Conservation (phyloP, 2,797 vertebrate genomes). For the Pteropus rufus region DNA sequence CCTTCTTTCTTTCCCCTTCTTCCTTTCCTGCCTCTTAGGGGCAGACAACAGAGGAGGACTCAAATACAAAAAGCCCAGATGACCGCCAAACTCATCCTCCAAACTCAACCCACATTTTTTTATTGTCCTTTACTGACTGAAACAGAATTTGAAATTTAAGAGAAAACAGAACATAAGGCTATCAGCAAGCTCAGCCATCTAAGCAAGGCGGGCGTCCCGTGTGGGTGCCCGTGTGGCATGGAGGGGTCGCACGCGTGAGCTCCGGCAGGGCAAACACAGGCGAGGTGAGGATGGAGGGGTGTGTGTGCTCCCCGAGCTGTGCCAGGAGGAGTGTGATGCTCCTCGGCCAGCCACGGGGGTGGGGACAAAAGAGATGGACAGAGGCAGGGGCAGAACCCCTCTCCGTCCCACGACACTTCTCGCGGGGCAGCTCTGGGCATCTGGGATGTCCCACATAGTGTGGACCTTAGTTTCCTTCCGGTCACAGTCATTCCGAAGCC, state of each 20-base stretch:
- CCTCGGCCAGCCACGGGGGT: too few relatives aligned
- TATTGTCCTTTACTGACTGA: background rate
- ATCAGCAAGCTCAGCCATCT: background rate
- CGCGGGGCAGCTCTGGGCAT: rapidly evolving
- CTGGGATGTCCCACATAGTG: too few relatives aligned
- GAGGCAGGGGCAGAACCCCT: rapidly evolving
- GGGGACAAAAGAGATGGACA: too few relatives aligned
- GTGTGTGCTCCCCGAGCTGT: rapidly evolving
- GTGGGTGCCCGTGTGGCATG: too few relatives aligned
- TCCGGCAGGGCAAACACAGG: background rate
- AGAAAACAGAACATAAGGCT: background rate
- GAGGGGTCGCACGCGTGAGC: too few relatives aligned
- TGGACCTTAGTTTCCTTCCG: background rate
- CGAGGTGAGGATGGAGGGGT: rapidly evolving
- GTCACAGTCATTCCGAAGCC: background rate
- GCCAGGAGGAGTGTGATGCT: rapidly evolving
- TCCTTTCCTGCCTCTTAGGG: too few relatives aligned
- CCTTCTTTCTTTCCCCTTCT: too few relatives aligned
- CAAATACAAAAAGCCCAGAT: too few relatives aligned
- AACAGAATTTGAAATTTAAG: background rate
- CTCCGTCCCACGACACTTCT: background rate
- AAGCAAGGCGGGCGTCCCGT: too few relatives aligned
- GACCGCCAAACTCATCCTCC: too few relatives aligned
- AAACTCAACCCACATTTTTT: too few relatives aligned
- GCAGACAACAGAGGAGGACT: too few relatives aligned